phyloP scores from a whole-genome alignment of 1,140 invertebrate genomes.

The Neuroterus valhalla region DNA sequence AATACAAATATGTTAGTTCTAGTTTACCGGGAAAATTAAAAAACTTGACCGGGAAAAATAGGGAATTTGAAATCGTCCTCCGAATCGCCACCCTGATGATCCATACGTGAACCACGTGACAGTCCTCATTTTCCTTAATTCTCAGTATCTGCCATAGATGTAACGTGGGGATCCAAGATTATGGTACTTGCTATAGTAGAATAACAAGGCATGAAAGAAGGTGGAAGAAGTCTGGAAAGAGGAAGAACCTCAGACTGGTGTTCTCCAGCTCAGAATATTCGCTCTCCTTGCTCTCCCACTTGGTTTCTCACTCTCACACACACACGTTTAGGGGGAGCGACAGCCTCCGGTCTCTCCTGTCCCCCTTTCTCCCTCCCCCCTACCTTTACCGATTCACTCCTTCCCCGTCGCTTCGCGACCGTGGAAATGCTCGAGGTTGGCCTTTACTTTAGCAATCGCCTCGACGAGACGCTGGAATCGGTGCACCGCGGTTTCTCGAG shows the following conservation, averaged over 20 bases:
- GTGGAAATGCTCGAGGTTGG: conserved; percentile 55
- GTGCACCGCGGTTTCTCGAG: conserved; percentile 54
- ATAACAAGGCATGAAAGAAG: neutral
- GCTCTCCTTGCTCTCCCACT: conserved; percentile 23
- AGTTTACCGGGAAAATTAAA: too few species aligned
- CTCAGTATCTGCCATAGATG: neutral
- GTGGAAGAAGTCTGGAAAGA: neutral
- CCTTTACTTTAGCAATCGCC: conserved; percentile 58
- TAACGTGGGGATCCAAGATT: too few species aligned
- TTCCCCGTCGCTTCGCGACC: conserved; percentile 50
- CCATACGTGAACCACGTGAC: too few species aligned
- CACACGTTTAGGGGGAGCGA: conserved; percentile 1
- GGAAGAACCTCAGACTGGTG: neutral
- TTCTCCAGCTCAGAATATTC: conserved; percentile 22
- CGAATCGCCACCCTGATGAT: too few species aligned
- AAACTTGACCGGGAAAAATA: too few species aligned
- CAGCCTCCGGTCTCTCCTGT: conserved; percentile 35
- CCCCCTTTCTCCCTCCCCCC: conserved; percentile 37
- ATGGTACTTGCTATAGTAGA: neutral
- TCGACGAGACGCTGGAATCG: conserved; percentile 54
- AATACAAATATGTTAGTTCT: too few species aligned
- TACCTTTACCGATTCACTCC: conserved; percentile 44
- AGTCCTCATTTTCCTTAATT: too few species aligned
- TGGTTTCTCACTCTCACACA: conserved; percentile 32
- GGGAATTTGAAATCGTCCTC: too few species aligned